A percentile compares a stretch with the other conserved stretches of the same genome.
Evolutionary conservation across 2,888 invertebrate genomes (phyloP).

Genomic region (Machimus atricapillus): DNA sequence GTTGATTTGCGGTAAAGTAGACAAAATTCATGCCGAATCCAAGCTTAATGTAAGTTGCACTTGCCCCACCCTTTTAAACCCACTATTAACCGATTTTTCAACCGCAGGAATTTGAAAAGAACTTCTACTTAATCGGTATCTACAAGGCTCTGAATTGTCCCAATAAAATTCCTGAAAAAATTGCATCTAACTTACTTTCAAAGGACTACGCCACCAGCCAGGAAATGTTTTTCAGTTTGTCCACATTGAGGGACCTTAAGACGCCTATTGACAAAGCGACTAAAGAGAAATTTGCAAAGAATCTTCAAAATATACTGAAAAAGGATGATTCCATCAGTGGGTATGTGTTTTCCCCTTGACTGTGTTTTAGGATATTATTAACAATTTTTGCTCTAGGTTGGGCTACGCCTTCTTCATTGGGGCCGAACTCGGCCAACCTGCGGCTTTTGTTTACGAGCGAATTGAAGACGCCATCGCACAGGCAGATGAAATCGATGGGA

Average conservation of each 20-base stretch:
- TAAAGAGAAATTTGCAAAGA: constrained; percentile 73
- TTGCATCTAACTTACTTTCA: constrained; percentile 68
- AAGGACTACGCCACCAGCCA: constrained; percentile 71
- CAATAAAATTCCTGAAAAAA: constrained; percentile 55
- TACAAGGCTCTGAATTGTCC: constrained; percentile 68
- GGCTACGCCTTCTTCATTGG: constrained; percentile 86
- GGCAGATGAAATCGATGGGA: constrained; percentile 93
- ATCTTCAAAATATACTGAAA: constrained; percentile 78
- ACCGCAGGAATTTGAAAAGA: constrained; percentile 64
- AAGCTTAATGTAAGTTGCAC: constrained; percentile 64
- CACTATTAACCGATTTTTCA: not conserved
- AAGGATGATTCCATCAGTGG: constrained; percentile 81
- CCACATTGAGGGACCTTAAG: constrained; percentile 73
- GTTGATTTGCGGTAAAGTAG: constrained; percentile 64
- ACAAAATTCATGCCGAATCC: constrained; percentile 54
- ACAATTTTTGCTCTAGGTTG: constrained; percentile 65
- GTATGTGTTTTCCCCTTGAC: constrained; percentile 60
- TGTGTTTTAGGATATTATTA: not conserved
- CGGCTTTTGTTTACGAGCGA: constrained; percentile 73
- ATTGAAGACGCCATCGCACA: constrained; percentile 93
- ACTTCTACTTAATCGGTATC: constrained; percentile 72
- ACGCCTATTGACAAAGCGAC: constrained; percentile 72
- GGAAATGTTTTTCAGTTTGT: constrained; percentile 79
- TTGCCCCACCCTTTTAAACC: not conserved
- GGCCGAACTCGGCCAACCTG: constrained; percentile 71